Percentiles rank a stretch among this genome's conserved stretches.
These are phyloP conservation scores for Lepidiolamprologus cunningtoni DNA, from an alignment of 2,113 vertebrate species.

Conservation along the genomic window DNA sequence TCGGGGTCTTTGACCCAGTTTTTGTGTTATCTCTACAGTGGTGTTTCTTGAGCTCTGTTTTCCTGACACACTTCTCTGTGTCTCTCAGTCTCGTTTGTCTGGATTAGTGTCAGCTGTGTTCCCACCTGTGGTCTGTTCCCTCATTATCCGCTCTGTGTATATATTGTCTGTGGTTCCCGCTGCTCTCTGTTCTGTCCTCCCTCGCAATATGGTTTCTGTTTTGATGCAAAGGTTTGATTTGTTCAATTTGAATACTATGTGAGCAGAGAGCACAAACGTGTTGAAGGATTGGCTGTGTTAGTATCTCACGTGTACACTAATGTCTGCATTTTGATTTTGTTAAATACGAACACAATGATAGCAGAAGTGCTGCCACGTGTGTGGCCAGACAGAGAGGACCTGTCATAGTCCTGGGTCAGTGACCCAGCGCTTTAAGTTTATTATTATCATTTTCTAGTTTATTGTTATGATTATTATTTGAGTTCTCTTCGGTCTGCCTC, in stretches of 20 bases:
- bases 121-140: not conserved
- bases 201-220: not conserved
- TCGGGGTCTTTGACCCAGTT: not conserved
- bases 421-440: too few relatives aligned
- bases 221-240: not conserved
- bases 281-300: not conserved
- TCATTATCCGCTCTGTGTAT: not conserved
- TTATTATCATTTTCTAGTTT: too few relatives aligned
- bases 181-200: not conserved
- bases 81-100: not conserved
- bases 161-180: not conserved
- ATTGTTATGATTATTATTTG: too few relatives aligned
- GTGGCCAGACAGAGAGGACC: not conserved
- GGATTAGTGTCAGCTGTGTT: not conserved
- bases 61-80: not conserved
- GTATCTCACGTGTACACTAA: not conserved
- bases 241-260: not conserved
- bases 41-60: not conserved
- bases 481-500: too few relatives aligned
- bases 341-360: accelerated
- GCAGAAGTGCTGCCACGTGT: not conserved
- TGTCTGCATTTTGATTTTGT: not conserved
- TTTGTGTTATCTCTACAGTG: not conserved
- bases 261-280: not conserved
- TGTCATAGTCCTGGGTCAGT: too few relatives aligned